These are phyloP conservation scores for Tupaia tana DNA, from an alignment of 2,113 vertebrate species.

Conservation along the genomic window DNA sequence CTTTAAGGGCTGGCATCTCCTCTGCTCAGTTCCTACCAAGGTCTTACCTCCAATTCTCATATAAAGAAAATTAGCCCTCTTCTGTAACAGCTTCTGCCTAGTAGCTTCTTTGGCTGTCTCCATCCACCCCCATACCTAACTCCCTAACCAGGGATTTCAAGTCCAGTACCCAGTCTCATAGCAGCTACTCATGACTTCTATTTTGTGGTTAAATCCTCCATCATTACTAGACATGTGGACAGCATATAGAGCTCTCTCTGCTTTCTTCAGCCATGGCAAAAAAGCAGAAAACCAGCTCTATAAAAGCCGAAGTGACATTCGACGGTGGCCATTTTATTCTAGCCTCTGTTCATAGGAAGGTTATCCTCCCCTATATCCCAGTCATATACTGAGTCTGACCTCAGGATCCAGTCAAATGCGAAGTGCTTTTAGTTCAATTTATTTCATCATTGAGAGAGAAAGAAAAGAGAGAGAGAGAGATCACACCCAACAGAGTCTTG, in stretches of 20 bases:
- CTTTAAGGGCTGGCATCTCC: background rate
- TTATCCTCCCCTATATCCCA: background rate
- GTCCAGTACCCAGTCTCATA: background rate
- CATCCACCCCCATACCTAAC: background rate
- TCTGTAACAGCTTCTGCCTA: background rate
- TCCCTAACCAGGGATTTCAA: background rate
- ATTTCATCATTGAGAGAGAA: background rate
- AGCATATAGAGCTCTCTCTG: background rate
- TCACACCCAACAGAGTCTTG: too few relatives aligned
- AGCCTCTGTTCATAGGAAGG: background rate
- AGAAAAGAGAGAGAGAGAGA: too few relatives aligned
- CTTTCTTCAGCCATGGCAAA: background rate
- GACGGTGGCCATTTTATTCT: background rate
- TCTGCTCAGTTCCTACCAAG: background rate
- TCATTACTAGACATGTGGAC: background rate
- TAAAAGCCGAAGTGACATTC: background rate
- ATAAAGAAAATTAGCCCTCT: background rate
- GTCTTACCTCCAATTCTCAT: background rate
- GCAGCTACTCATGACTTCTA: background rate
- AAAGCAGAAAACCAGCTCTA: background rate
- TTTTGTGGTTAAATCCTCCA: slow-evolving; percentile 12
- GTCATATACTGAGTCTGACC: background rate
- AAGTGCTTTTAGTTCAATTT: background rate
- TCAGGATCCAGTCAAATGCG: background rate
- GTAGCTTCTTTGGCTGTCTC: background rate